Conservation (phyloP, 2,113 vertebrate genomes). For the Rhinoderma darwinii region DNA sequence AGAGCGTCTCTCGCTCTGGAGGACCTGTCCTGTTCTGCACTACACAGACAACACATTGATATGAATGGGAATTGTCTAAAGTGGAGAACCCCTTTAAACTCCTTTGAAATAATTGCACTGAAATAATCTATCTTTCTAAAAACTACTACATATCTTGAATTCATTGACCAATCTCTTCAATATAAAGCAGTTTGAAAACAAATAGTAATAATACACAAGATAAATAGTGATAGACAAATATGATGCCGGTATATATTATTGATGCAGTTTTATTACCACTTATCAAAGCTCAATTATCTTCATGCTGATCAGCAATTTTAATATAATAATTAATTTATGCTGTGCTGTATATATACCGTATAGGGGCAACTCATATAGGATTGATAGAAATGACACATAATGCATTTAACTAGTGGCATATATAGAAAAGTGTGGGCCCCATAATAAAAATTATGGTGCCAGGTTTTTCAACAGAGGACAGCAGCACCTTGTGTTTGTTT, state of each 20-base stretch:
- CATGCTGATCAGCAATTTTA: background rate
- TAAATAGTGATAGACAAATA: slow-evolving; percentile 1
- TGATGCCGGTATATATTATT: background rate
- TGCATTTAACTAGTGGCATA: background rate
- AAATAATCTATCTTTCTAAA: background rate
- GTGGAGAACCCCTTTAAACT: too few species aligned
- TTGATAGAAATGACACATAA: background rate
- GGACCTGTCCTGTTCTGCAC: too few species aligned
- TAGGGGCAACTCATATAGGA: background rate
- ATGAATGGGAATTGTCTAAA: too few species aligned
- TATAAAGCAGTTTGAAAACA: background rate
- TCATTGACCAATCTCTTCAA: background rate
- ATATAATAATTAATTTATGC: slow-evolving; percentile 16
- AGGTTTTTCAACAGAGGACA: too few species aligned
- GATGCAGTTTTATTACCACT: slow-evolving; percentile 12
- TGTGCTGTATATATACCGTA: background rate
- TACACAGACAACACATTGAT: too few species aligned
- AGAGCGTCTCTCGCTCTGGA: too few species aligned
- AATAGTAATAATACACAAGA: background rate
- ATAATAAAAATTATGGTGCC: too few species aligned
- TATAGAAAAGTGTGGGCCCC: background rate
- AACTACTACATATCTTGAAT: background rate
- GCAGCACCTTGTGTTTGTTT: too few species aligned
- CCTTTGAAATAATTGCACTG: background rate
- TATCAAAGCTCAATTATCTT: slow-evolving; percentile 28